Evolutionary conservation across 2,888 invertebrate species (phyloP), one percentile per base, ranked within the genome.

Genomic region (Polydrusus pterygomalis): DNA sequence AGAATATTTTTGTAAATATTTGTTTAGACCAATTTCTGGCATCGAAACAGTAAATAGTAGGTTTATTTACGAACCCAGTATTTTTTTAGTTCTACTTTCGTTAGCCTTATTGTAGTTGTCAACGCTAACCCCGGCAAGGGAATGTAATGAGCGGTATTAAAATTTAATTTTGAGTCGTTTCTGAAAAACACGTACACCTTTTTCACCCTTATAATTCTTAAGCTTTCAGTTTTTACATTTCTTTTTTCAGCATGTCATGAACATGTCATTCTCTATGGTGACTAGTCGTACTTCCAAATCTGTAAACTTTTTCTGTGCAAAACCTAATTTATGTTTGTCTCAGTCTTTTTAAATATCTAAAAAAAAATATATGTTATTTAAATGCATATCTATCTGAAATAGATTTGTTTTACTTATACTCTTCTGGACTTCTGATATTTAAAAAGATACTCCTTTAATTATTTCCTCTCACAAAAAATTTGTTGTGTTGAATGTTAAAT

Each of bases 251-350:
- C 81, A 81, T 81, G 81, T 75, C 79, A 80, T 79, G 34, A 25
- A 70, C 70, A 73, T 49, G 62, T 75, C 69, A 75, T 79, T 76
- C 51, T 70, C 60, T 71, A 79, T 79, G 82, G 82, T 82, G 82
- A 82, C 82, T 82, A 73, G 60, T 67, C 80, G 82, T 82, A 82
- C 82, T 82, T 82, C 82, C 82, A 82, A 82, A 81, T 81, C 82
- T 82, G 82, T 82, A 80, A 63, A 73, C 68, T 74, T 54, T 49
- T 43, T 43, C 67, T 67, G 45, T 60, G 69, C 60, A 58, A 69
- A 69, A 43, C 54, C 69, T 58, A 8, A 18, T 68, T 47, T 73
- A 51, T 73, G 25, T 47, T 15, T 6, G 47, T 30, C 6, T 1
- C 13, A 15, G 64, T 64, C 49, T 64, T 64, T 60, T 38, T 38